Base-by-base conservation (phyloP, 1,140 invertebrate genomes). In the Armadillidium nasatum region DNA sequence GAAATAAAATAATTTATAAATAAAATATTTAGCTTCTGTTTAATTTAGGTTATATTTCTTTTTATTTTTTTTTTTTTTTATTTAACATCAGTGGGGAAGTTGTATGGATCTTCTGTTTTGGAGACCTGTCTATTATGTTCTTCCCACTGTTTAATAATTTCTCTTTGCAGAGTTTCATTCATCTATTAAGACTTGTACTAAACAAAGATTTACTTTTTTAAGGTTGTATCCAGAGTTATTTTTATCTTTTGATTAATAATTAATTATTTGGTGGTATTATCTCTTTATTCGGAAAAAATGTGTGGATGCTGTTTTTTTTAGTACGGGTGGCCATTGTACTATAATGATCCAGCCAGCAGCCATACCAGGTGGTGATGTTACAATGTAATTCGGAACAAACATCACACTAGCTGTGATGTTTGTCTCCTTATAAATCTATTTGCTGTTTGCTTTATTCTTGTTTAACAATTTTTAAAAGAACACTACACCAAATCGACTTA, bases 121-220 rank as follows among this genome's bases (percentile, higher is more conserved):
- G 33, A 33, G 33, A 33, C 33, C 33, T 33, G 33, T 33, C 2
- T 6, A 33, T 33, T 33, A 33, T 33, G 1, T 33, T 60, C 50
- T 60, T 60, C 50, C 50, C 19, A 13, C 11, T 60, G 50, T 60
- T 2, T 60, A 60, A 60, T 60, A 60, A 15, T 60, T 60, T 19
- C 19, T 60, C 19, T 60, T 60, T 60, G 50, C 50, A 60, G 50
- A 60, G 19, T 60, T 33, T 60, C 50, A 60, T 60, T 60, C 50
- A 60, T 60, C 50, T 60, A 13, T 60, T 13, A 33, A 15, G 13
- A 19, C 13, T 21, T 50, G 73, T 22, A 19, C 50, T 44, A 76
- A 22, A 22, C 43, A n/a, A 22, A 11, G 60, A n/a, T 80, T 43
- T 68, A 21, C 77, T 67, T 46, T 15, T 80, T 19, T 75, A n/a